Base-by-base conservation (phyloP, 2,113 vertebrate species). In the Oreochromis aureus region DNA sequence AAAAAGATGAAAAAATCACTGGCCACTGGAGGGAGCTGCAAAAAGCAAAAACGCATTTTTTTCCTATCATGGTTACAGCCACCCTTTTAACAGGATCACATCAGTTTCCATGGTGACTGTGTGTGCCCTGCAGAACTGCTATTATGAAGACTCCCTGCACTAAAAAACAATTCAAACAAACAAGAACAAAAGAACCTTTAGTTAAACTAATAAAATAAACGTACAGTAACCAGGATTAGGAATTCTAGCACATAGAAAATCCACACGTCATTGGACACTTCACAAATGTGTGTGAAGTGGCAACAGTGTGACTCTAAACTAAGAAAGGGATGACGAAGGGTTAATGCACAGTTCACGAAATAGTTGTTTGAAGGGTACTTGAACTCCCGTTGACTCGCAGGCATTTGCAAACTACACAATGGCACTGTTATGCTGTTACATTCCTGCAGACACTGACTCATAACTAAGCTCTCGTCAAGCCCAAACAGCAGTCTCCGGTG, bases 371-470 rank as follows among this genome's bases (percentile, higher is more conserved):
- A 82, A 44, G 81, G 16, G 44, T 84, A 46, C 83, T 93, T 92
- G 81, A 94, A 88, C 89, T 83, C 53, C 22, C 13, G 10, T 80
- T 89, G 91, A 91, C 58, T 89, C 41, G 58, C 34, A 83, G 63
- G 86, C 81, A 83, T 89, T 90, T 90, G 82, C 4, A 10, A 66
- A 89, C 59, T 32, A 16, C 24, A 86, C 80, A 87, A 81, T 69
- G 51, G n/a, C 66, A 56, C 41, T 71, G 19, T 53, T 78, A 78
- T 19, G 58, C 58, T 41, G 71, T 76, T 85, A 48, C 51, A 41
- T 79, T 90, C 22, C 63, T 81, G 36, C 82, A 51, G 54, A 66
- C 22, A 80, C 44, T 85, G 82, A 91, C 80, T 88, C 89, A 82
- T 55, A 59, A 54, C 84, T 61, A 80, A 88, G 51, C 41, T 6